Evolutionary conservation across 2,797 vertebrate species (phyloP).

Genomic region (Tympanoctomys barrerae): DNA sequence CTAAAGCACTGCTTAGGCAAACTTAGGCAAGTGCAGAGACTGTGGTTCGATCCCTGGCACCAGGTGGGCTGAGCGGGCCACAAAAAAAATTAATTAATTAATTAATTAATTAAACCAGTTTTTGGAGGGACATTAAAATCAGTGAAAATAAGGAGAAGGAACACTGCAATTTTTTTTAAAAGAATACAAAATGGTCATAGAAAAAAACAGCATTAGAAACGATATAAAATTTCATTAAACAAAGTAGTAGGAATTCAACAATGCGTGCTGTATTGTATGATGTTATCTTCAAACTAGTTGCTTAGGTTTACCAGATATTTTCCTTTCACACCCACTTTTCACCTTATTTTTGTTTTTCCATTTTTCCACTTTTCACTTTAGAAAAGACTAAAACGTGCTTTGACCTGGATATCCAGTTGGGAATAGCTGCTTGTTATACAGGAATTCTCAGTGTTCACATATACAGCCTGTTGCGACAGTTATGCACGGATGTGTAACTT

Average conservation of each 20-base stretch:
- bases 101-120: conserved; percentile 25
- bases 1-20: too few relatives aligned
- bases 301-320: too few relatives aligned
- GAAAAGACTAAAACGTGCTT: not conserved
- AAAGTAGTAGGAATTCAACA: too few relatives aligned
- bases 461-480: not conserved
- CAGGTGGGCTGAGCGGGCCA: too few relatives aligned
- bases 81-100: not conserved
- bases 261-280: too few relatives aligned
- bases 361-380: not conserved
- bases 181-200: too few relatives aligned
- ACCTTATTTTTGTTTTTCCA: too few relatives aligned
- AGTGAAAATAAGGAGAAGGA: not conserved
- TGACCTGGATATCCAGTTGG: not conserved
- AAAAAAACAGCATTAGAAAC: too few relatives aligned
- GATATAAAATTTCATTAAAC: too few relatives aligned
- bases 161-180: not conserved
- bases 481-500: not conserved
- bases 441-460: not conserved
- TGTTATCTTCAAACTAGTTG: too few relatives aligned
- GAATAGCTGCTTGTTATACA: not conserved
- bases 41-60: too few relatives aligned
- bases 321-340: not conserved
- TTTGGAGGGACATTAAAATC: not conserved
- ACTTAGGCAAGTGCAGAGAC: too few relatives aligned